Conservation (phyloP, 2,888 invertebrate species). For the Octonoba sinensis region DNA sequence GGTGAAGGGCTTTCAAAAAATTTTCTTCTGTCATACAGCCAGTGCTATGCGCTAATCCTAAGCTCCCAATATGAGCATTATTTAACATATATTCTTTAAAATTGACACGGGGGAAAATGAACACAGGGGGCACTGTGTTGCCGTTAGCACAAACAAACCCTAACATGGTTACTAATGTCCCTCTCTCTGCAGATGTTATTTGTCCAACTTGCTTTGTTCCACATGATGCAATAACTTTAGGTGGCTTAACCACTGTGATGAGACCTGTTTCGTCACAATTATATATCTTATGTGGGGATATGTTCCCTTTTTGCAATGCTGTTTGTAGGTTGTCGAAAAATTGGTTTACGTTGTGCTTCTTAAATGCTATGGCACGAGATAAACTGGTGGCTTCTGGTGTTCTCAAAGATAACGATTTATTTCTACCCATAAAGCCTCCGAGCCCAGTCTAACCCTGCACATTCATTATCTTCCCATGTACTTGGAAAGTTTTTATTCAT, state of each 20-base stretch:
- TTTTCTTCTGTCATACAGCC: no score
- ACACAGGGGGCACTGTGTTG: not conserved
- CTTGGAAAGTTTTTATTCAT: no score
- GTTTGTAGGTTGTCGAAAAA: not conserved
- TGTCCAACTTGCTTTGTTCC: no score
- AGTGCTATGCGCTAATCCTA: no score
- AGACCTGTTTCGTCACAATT: constrained; percentile 14
- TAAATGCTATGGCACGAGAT: constrained; percentile 5
- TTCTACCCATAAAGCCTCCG: no score
- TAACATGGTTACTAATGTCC: constrained; percentile 3
- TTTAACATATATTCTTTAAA: no score
- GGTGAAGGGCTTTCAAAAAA: no score
- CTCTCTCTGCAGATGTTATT: not conserved
- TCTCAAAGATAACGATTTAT: no score
- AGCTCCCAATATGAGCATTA: no score
- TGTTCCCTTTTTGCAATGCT: not conserved
- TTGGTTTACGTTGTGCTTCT: not conserved
- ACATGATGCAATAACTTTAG: constrained; percentile 14
- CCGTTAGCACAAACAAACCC: not conserved
- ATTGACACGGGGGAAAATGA: no score
- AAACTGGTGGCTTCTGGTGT: no score
- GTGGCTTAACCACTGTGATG: constrained; percentile 7
- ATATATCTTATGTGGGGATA: not conserved
- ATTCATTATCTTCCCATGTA: not conserved
- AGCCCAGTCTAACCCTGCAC: not conserved